Evolutionary conservation across 1,140 invertebrate species (phyloP), one percentile per base, ranked within the genome.

Genomic region (Drosophila tristis): DNA sequence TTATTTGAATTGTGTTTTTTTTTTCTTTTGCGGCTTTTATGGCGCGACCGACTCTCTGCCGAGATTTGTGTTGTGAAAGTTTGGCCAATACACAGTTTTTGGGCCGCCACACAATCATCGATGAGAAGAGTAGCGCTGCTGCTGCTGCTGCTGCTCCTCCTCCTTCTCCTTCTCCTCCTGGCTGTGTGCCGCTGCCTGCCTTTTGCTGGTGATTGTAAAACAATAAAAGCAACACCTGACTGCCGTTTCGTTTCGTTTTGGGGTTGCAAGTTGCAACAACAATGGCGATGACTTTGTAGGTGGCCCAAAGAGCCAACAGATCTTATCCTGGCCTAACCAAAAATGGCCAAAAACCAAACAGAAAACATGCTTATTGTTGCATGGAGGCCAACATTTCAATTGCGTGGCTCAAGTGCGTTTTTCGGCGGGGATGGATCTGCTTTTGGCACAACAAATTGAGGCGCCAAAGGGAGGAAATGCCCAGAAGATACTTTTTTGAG

Each of bases 171-270:
- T 54, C 67, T 44, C 53, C 67, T 70, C 23, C 1, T 20, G 20
- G 1, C 26, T 42, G 26, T 11, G 45, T 62, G 64, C 35, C 61
- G 29, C 35, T 72, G 67, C 43, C 56, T 56, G 77, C 15, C 15
- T 45, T 35, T 62, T 66, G 45, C 49, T 85, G 80, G 81, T 89
- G 84, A 87, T 87, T 89, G 84, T 89, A 89, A 87, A 84, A 87
- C 84, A 87, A 87, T 87, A 87, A 87, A 87, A 87, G 84, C 84
- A 87, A 89, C 84, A 87, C 84, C 84, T 87, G 84, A 89, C 84
- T 89, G 84, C 84, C 76, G 85, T 87, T 89, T 57, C 35, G 23
- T 25, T 54, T 31, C 31, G 31, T 31, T 54, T 54, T 54, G 51
- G 51, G 31, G 39, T 62, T 56, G 56, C 73, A 57, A 50, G 54